These are phyloP conservation scores for Percina caprodes DNA, from an alignment of 2,113 vertebrate genomes.

Conservation along the genomic window DNA sequence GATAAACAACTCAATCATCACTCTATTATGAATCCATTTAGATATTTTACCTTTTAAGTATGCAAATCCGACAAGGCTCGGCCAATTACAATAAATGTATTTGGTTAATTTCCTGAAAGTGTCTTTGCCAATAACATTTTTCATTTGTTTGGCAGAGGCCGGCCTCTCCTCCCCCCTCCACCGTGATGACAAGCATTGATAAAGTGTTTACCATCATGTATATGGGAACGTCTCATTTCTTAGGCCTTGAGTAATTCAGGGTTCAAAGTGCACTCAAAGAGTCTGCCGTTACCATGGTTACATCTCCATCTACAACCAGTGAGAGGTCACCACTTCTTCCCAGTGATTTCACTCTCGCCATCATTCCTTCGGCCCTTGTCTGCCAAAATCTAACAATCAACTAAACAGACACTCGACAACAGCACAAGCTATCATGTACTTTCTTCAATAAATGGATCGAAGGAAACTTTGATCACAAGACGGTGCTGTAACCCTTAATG, in stretches of 20 bases:
- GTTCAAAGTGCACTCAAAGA: slow-evolving; percentile 59
- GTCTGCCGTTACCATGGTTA: slow-evolving; percentile 55
- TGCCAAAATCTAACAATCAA: slow-evolving; percentile 17
- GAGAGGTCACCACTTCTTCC: slow-evolving; percentile 53
- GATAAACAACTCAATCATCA: neutral
- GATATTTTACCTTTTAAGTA: neutral
- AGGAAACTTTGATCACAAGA: slow-evolving; percentile 45
- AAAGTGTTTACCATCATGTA: slow-evolving; percentile 33
- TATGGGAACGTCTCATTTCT: slow-evolving; percentile 68
- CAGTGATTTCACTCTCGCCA: slow-evolving; percentile 32
- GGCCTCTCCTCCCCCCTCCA: neutral
- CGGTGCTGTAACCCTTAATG: slow-evolving; percentile 50
- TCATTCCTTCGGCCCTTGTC: slow-evolving; percentile 60
- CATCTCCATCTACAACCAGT: slow-evolving; percentile 33
- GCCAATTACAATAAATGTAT: neutral
- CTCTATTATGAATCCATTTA: neutral
- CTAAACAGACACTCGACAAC: neutral
- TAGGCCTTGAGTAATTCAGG: slow-evolving; percentile 44
- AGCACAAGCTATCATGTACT: neutral
- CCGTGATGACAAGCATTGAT: slow-evolving; percentile 31
- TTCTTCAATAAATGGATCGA: slow-evolving; percentile 7
- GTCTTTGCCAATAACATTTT: slow-evolving; percentile 11
- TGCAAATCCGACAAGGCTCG: slow-evolving; percentile 11
- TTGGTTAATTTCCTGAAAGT: slow-evolving; percentile 24
- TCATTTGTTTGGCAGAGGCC: slow-evolving; percentile 10